Evolutionary conservation across 2,888 invertebrate species (phyloP).

Genomic region (Tenthredo livida): DNA sequence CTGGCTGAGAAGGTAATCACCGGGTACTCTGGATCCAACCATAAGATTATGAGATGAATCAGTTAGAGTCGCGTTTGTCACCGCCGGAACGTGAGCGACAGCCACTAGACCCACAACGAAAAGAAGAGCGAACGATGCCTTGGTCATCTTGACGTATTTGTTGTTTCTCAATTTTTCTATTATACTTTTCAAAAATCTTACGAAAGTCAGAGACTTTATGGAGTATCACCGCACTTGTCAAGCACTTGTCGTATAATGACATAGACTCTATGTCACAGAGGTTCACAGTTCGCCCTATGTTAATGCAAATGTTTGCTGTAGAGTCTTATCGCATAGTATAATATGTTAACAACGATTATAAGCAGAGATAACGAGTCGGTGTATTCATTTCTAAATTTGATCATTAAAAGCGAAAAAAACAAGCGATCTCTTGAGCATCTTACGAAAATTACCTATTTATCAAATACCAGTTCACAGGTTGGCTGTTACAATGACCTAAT

Average conservation of each 20-base stretch:
- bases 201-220: neutral
- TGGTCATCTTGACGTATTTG: neutral
- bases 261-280: too few species aligned
- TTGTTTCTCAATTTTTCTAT: neutral
- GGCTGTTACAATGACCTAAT: neutral
- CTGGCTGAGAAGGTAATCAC: constrained; percentile 62
- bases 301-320: neutral
- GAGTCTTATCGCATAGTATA: neutral
- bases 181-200: neutral
- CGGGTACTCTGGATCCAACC: constrained; percentile 63
- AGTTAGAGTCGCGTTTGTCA: neutral
- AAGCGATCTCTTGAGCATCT: neutral
- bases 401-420: neutral
- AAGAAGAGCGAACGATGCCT: neutral
- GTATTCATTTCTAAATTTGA: neutral
- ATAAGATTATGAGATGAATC: constrained; percentile 64
- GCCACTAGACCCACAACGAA: neutral
- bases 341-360: neutral
- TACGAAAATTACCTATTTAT: neutral
- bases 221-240: neutral
- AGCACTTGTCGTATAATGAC: neutral
- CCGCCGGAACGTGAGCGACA: neutral
- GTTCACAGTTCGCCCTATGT: neutral
- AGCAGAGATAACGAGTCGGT: neutral
- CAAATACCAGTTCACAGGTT: neutral